phyloP scores from a whole-genome alignment of 2,888 invertebrate genomes.

The Apoderus coryli region DNA sequence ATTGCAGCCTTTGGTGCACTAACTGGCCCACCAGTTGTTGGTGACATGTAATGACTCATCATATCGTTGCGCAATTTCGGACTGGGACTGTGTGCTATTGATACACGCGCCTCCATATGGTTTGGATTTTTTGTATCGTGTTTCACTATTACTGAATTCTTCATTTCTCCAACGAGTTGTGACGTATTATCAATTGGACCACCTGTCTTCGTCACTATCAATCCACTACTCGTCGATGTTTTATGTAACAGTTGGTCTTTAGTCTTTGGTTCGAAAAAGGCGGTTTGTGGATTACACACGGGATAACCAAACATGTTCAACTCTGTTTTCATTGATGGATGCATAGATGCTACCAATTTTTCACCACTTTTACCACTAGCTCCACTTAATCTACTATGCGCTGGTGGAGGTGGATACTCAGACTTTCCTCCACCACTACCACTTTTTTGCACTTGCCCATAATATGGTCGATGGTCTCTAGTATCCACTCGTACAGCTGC shows the following conservation, averaged over 20 bases:
- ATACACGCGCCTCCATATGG: conserved; percentile 36
- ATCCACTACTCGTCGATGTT: conserved; percentile 17
- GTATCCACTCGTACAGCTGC: conserved; percentile 24
- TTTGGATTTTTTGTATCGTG: conserved; percentile 51
- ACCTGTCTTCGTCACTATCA: conserved; percentile 31
- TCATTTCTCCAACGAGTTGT: conserved; percentile 51
- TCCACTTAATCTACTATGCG: conserved; percentile 30
- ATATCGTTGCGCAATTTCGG: conserved; percentile 41
- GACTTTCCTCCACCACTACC: conserved; percentile 29
- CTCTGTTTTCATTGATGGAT: conserved; percentile 30
- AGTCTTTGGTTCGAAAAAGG: conserved; percentile 42
- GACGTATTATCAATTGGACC: too few relatives aligned
- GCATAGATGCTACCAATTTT: conserved; percentile 17
- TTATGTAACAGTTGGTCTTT: conserved; percentile 35
- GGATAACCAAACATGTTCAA: conserved; percentile 56
- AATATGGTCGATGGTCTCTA: conserved; percentile 27
- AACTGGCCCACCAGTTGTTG: conserved; percentile 30
- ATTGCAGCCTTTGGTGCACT: conserved; percentile 15
- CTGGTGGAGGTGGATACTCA: conserved; percentile 36
- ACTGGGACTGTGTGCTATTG: conserved; percentile 42
- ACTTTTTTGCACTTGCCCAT: conserved; percentile 15
- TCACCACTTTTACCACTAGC: conserved; percentile 24
- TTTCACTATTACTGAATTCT: conserved; percentile 67
- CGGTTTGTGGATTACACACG: conserved; percentile 32
- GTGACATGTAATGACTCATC: conserved; percentile 41